Conservation (phyloP, 2,888 invertebrate species). For the Luperina nickerlii region DNA sequence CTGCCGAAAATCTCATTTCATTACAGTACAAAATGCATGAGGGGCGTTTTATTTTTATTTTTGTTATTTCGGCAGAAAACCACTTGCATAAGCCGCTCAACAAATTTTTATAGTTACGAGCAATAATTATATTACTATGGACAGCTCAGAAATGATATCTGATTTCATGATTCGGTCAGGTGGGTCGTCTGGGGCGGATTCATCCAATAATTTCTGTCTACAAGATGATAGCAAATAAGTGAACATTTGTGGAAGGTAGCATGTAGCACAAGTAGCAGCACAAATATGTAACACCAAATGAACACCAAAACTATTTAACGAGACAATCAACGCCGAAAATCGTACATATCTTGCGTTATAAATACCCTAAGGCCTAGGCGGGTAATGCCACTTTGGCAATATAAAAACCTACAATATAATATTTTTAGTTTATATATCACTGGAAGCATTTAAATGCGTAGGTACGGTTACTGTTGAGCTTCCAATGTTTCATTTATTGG, state of each 20-base stretch:
- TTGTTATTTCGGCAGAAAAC: background rate
- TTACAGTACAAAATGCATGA: background rate
- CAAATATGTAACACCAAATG: background rate
- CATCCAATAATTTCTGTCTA: background rate
- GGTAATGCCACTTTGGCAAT: background rate
- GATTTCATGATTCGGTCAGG: background rate
- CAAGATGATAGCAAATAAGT: background rate
- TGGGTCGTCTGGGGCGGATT: too few species aligned
- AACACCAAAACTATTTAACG: background rate
- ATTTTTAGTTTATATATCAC: background rate
- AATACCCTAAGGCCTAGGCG: background rate
- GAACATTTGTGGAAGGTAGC: background rate
- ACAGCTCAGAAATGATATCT: too few species aligned
- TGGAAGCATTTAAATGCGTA: background rate
- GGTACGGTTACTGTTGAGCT: too few species aligned
- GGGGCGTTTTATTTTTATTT: background rate
- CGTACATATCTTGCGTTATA: background rate
- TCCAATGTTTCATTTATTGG: too few species aligned
- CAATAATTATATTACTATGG: background rate
- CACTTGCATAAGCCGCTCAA: background rate
- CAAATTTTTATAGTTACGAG: background rate
- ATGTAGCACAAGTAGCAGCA: background rate
- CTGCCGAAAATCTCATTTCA: background rate
- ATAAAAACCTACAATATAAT: background rate
- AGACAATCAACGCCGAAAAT: background rate